These are phyloP conservation scores for Heptranchias perlo DNA, from an alignment of 2,113 vertebrate species.

Conservation along the genomic window DNA sequence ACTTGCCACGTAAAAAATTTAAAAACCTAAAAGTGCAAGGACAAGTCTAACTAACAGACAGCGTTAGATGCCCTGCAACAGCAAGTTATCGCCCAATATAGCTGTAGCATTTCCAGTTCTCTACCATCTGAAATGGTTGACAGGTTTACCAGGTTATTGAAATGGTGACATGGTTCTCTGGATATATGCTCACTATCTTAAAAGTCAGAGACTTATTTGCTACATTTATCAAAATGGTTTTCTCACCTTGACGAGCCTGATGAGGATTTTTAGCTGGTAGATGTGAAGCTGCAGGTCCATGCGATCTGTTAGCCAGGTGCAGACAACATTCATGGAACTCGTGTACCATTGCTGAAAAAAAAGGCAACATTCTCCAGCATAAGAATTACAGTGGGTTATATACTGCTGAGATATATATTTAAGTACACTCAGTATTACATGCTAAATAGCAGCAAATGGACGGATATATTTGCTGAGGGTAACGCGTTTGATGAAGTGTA, in stretches of 20 bases:
- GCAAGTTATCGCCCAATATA: too few species aligned
- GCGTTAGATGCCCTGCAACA: too few species aligned
- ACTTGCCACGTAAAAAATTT: too few species aligned
- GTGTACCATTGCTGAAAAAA: conserved; percentile 99
- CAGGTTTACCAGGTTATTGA: neutral
- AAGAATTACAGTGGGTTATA: conserved; percentile 42
- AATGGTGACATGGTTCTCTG: neutral
- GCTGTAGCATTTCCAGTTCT: neutral
- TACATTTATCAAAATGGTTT: neutral
- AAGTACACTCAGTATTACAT: neutral
- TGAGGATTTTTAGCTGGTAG: conserved; percentile 98
- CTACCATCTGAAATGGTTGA: neutral
- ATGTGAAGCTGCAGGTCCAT: conserved; percentile 99
- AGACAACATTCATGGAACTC: conserved; percentile 95
- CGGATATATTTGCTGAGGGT: neutral
- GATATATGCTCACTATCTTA: neutral
- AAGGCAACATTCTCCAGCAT: conserved; percentile 81
- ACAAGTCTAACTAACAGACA: too few species aligned
- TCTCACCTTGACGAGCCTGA: conserved; percentile 94
- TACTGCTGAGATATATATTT: neutral
- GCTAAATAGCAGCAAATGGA: neutral
- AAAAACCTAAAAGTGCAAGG: too few species aligned
- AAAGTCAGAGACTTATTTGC: conserved; percentile 3
- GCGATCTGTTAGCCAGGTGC: conserved; percentile 96
- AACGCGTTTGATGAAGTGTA: too few species aligned